A percentile compares a stretch with the other conserved stretches of the same genome.
Evolutionary conservation across 1,140 invertebrate species (phyloP).

Genomic region (Drosophila insularis): DNA sequence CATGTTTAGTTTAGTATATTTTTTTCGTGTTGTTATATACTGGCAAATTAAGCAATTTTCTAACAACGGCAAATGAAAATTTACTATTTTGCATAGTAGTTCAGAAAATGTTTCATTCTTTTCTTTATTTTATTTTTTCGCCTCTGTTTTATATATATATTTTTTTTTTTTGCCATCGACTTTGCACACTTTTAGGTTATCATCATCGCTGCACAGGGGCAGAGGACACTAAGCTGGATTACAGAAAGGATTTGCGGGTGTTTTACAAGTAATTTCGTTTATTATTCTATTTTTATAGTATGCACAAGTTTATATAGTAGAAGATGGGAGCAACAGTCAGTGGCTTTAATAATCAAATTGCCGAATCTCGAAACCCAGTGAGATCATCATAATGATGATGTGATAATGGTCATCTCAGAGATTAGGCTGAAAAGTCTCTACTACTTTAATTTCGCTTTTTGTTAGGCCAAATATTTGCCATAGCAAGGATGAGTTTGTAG

Average conservation of each 20-base stretch:
- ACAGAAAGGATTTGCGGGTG: slow-evolving; percentile 67
- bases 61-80: slow-evolving; percentile 25
- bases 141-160: too few species aligned
- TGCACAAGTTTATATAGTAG: slow-evolving; percentile 1
- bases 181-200: slow-evolving; percentile 79
- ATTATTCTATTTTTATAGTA: slow-evolving; percentile 34
- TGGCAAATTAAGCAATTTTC: slow-evolving; percentile 56
- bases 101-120: slow-evolving; percentile 57
- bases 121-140: slow-evolving; percentile 29
- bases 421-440: slow-evolving; percentile 27
- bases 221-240: slow-evolving; percentile 62
- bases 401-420: slow-evolving; percentile 48
- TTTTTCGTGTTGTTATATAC: slow-evolving; percentile 7
- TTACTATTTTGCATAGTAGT: slow-evolving; percentile 54
- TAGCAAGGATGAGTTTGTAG: slow-evolving; percentile 30
- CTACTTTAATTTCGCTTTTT: slow-evolving; percentile 50
- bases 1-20: neutral
- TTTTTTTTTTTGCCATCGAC: slow-evolving; percentile 38
- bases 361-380: slow-evolving; percentile 4
- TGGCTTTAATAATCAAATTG: slow-evolving; percentile 40
- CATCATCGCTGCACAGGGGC: slow-evolving; percentile 45
- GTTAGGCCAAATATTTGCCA: slow-evolving; percentile 59
- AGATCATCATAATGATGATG: slow-evolving; percentile 13
- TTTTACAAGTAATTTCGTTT: slow-evolving; percentile 58
- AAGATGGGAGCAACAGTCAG: slow-evolving; percentile 35